Evolutionary conservation across 1,140 invertebrate species (phyloP).

Genomic region (Stratiolaelaps scimitus): DNA sequence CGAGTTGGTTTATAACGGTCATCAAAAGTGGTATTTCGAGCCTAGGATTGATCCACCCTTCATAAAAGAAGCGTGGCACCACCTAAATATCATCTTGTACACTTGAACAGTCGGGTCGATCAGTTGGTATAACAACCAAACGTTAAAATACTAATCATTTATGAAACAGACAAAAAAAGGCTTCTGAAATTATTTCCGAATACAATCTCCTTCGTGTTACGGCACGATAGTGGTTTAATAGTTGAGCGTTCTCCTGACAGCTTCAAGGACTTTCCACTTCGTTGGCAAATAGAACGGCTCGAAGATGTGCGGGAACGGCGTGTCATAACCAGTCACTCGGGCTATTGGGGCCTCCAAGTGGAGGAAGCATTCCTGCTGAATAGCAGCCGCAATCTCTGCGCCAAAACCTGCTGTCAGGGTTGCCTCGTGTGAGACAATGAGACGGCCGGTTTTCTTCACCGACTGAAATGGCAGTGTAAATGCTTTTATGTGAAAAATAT

Average conservation of each 20-base stretch:
- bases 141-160: no score
- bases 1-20: no score
- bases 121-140: no score
- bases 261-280: constrained; percentile 78
- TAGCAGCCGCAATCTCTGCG: constrained; percentile 81
- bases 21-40: no score
- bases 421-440: constrained; percentile 87
- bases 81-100: no score
- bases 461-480: constrained; percentile 57
- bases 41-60: no score
- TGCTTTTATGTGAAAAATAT: no score
- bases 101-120: no score
- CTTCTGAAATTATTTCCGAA: no score
- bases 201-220: no score
- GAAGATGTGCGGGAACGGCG: constrained; percentile 89
- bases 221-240: constrained; percentile 49
- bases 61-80: no score
- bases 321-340: constrained; percentile 90
- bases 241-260: constrained; percentile 58
- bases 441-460: constrained; percentile 80
- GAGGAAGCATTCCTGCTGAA: constrained; percentile 88
- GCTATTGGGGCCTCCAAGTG: constrained; percentile 81
- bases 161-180: no score
- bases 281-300: constrained; percentile 91
- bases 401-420: constrained; percentile 89